Evolutionary conservation across 2,888 invertebrate species (phyloP), one percentile per base, ranked within the genome.

Genomic region (Dorcus parallelipipedus): DNA sequence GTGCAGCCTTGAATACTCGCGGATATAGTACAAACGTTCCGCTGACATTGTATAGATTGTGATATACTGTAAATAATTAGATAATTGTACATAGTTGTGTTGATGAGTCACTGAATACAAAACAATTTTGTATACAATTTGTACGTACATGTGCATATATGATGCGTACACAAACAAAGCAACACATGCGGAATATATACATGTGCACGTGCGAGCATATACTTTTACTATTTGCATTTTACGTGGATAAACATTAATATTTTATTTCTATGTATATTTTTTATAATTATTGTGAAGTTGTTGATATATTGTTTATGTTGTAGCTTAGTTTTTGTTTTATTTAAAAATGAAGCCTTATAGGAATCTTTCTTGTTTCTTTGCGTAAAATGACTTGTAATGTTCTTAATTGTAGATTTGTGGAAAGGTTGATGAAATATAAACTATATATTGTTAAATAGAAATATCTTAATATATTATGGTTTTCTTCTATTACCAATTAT

Each of bases 361-460:
- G 71, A 72, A 52, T 52, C 52, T 73, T 76, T 74, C 71, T 74
- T 71, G 73, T 75, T 74, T 74, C 71, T 75, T 77, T 74, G 75
- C 75, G 75, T 75, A 74, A 60, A 73, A 71, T 72, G 73, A 76
- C 73, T 75, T 77, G 77, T 78, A 78, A 77, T 78, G 77, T 78
- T 79, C 78, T 79, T 79, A 78, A 77, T 78, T 79, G 78, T 79
- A 79, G 79, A 79, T 78, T 78, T 79, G 79, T 80, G 80, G 80
- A 79, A 78, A 77, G 80, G 80, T 80, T 79, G 78, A 79, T 78
- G 77, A 79, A 72, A 79, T 77, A 78, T 78, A 78, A 79, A 78
- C 78, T 79, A 79, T 78, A 79, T 78, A 80, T 79, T 80, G 80
- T 80, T 80, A 79, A 78, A 79, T 80, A 80, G 79, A 79, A 79